Evolutionary conservation across 1,140 invertebrate genomes (phyloP).

Genomic region (Drosophila lowei): DNA sequence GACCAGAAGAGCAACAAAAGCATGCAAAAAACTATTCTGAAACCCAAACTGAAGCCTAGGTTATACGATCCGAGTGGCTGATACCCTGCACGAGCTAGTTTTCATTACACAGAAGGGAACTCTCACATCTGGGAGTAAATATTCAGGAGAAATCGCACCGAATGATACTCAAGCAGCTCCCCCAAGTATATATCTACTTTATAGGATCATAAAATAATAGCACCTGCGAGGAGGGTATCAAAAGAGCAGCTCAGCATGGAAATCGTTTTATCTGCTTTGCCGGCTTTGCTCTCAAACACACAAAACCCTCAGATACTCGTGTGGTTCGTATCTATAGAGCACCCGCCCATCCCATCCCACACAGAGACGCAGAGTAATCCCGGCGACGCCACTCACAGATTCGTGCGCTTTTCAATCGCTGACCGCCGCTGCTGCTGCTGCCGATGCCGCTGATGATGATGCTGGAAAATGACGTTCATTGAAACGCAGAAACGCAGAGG

Average conservation of each 20-base stretch:
- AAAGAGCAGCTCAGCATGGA: constrained; percentile 43
- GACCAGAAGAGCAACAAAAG: background rate
- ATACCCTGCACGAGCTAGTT: no score
- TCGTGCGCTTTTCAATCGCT: constrained; percentile 43
- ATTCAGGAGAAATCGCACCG: no score
- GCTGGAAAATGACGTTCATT: constrained; percentile 53
- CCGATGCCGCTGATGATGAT: no score
- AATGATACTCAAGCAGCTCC: no score
- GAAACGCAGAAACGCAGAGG: constrained; percentile 8
- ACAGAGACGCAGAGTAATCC: constrained; percentile 54
- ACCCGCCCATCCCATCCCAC: background rate
- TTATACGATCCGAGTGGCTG: no score
- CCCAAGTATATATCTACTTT: no score
- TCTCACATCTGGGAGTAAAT: no score
- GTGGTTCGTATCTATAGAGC: no score
- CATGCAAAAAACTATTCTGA: constrained; percentile 1
- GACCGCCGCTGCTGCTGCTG: no score
- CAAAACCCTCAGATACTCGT: no score
- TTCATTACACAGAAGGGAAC: no score
- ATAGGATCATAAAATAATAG: no score
- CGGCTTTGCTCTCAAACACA: constrained; percentile 28
- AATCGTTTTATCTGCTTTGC: constrained; percentile 58
- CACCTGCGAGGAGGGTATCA: background rate
- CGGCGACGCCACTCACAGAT: constrained; percentile 29
- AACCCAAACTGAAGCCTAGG: background rate